These are phyloP conservation scores for Drosophila yooni DNA, from an alignment of 2,888 invertebrate genomes.

Conservation along the genomic window DNA sequence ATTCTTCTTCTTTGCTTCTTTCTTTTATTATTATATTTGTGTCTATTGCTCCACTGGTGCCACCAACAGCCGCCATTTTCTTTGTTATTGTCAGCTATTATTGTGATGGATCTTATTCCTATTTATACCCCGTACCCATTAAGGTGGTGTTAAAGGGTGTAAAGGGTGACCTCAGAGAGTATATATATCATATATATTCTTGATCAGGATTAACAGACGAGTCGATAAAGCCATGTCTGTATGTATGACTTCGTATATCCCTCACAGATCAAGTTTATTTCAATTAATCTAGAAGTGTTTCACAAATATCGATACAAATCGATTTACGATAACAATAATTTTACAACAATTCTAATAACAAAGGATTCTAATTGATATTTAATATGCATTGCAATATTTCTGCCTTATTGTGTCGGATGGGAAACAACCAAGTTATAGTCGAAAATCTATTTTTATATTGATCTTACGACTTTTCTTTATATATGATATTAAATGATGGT, in stretches of 20 bases:
- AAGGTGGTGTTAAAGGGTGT: background rate
- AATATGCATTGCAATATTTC: background rate
- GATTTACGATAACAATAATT: background rate
- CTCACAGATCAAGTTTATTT: background rate
- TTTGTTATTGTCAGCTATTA: constrained; percentile 46
- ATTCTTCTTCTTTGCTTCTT: constrained; percentile 15
- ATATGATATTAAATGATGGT: too few relatives aligned
- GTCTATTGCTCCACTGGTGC: constrained; percentile 17
- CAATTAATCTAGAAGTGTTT: background rate
- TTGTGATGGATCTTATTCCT: constrained; percentile 20
- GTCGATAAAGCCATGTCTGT: background rate
- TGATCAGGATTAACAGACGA: background rate
- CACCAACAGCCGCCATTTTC: constrained; percentile 44
- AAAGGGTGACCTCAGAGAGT: background rate
- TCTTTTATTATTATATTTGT: constrained; percentile 20
- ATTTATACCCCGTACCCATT: background rate
- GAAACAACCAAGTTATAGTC: background rate
- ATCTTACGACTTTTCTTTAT: background rate
- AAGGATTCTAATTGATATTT: background rate
- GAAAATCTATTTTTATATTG: background rate
- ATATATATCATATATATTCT: background rate
- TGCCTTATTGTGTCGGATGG: background rate
- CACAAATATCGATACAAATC: background rate
- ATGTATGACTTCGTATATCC: background rate
- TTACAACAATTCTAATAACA: background rate